Conservation (phyloP, 1,140 invertebrate genomes). For the Calliphora vicina region DNA sequence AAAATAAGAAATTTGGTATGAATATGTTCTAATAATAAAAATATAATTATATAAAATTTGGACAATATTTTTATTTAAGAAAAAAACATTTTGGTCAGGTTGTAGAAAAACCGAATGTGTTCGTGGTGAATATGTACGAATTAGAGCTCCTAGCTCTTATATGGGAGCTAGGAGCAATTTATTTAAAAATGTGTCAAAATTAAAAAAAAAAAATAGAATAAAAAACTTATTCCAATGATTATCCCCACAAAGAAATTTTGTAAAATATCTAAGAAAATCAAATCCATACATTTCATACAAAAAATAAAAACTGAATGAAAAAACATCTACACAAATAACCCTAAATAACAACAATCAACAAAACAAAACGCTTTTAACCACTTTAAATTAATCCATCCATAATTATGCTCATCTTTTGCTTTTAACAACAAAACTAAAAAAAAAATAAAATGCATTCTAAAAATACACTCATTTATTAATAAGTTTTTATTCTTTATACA, state of each 20-base stretch:
- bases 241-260: neutral
- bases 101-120: too few species aligned
- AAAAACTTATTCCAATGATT: neutral
- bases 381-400: neutral
- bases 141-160: too few species aligned
- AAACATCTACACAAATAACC: neutral
- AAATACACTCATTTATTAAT: constrained; percentile 15
- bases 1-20: too few species aligned
- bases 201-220: neutral
- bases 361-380: constrained; percentile 19
- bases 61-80: too few species aligned
- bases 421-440: neutral
- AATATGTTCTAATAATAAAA: too few species aligned
- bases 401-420: constrained; percentile 6
- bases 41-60: too few species aligned
- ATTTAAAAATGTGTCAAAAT: too few species aligned
- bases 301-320: too few species aligned
- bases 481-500: neutral
- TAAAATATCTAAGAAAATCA: neutral
- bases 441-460: neutral
- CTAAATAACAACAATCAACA: neutral
- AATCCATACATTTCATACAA: neutral
- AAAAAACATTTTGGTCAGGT: too few species aligned
- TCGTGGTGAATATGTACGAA: too few species aligned
- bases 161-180: too few species aligned